These are phyloP conservation scores for Psix sp. DNA, from an alignment of 1,140 invertebrate genomes.

Conservation along the genomic window DNA sequence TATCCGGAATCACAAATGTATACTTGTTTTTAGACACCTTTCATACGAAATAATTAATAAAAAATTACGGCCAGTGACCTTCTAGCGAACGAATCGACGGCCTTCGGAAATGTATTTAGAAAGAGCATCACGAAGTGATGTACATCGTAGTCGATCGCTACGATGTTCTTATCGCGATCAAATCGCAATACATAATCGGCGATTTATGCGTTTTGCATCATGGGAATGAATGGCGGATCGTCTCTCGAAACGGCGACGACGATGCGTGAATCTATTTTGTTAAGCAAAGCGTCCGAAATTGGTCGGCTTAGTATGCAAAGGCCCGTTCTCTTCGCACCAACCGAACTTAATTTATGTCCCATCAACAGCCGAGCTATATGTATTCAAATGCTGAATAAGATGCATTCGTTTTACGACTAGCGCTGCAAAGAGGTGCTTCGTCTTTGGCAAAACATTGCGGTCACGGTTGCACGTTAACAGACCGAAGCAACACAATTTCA, in stretches of 20 bases:
- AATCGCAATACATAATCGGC: slow-evolving; percentile 59
- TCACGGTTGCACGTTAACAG: slow-evolving; percentile 39
- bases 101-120: slow-evolving; percentile 53
- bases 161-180: slow-evolving; percentile 55
- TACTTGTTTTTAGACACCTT: neutral
- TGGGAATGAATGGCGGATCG: slow-evolving; percentile 47
- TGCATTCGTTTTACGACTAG: slow-evolving; percentile 67
- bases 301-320: slow-evolving; percentile 68
- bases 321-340: slow-evolving; percentile 66
- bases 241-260: slow-evolving; percentile 14
- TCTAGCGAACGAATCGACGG: too few relatives aligned
- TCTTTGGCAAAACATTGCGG: slow-evolving; percentile 47
- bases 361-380: slow-evolving; percentile 68
- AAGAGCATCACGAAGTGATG: slow-evolving; percentile 52
- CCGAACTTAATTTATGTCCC: slow-evolving; percentile 71
- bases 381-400: slow-evolving; percentile 70
- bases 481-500: slow-evolving; percentile 38
- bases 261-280: slow-evolving; percentile 66
- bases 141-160: slow-evolving; percentile 13
- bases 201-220: slow-evolving; percentile 46
- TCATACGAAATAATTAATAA: too few relatives aligned
- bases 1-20: slow-evolving; percentile 41
- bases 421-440: slow-evolving; percentile 33
- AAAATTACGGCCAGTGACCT: too few relatives aligned
- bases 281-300: slow-evolving; percentile 68